Base-by-base conservation (phyloP, 2,888 invertebrate species). In the Agrochola circellaris region DNA sequence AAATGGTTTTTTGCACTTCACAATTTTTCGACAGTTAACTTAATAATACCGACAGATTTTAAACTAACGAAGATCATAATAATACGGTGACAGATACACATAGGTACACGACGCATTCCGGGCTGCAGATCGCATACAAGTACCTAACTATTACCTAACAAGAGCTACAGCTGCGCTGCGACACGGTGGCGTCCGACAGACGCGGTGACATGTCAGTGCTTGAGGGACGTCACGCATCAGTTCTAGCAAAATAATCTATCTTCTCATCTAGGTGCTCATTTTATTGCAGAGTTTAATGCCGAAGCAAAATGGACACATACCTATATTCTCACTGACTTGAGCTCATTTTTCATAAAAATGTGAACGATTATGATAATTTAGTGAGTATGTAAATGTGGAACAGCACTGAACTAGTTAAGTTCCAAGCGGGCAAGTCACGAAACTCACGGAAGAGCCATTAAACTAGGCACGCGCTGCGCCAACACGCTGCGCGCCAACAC, bases 361-460 rank as follows among this genome's bases (percentile, higher is more conserved):
- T 72, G 20, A 69, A 74, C 65, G 45, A 73, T 80, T 77, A 80
- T 85, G 70, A 73, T 83, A 84, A 72, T 84, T 74, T 73, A 5
- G 62, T 69, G 48, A 74, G 80, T 86, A 81, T 81, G 73, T 85
- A 80, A 77, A 84, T 79, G 78, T 86, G 77, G 83, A 82, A 83
- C 82, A 77, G 64, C 74, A 72, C 75, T 77, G 75, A 79, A 75
- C 76, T 75, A 82, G 79, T 82, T 87, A 70, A 61, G 66, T 73
- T 75, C 62, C 38, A 77, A 78, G 56, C 66, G 73, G 61, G 62
- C 60, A 34, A 77, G 87, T 83, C 86, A 85, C 82, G 83, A 74
- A 74, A 75, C 83, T 78, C 86, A 79, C 82, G 83, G 69, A 79
- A 83, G 74, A 78, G 71, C 70, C 62, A 84, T 84, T 86, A 82